Base-by-base conservation (phyloP, 1,140 invertebrate genomes). In the Saccostrea cuccullata region DNA sequence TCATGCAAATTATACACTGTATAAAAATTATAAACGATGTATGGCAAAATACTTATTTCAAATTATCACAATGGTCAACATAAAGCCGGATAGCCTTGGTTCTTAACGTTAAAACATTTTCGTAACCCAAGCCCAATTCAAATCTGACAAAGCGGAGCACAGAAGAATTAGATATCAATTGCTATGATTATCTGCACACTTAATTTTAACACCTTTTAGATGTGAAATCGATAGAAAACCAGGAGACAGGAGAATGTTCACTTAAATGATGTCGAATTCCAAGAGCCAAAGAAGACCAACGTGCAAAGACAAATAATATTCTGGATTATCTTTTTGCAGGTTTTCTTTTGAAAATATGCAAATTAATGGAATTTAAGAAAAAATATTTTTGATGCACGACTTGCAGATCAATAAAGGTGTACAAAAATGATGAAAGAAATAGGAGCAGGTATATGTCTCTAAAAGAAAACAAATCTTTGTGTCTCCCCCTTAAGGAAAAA, bases 151-250 rank as follows among this genome's bases (percentile, higher is more conserved):
- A 30, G 12, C 30, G 23, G 23, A 77, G 70, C 13, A 15, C 26
- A 36, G 70, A 15, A 23, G 26, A 77, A 77, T 26, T 77, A 26
- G 30, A 77, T 77, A 15, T 77, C 26, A 77, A 77, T 77, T 77
- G 70, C 12, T 0, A 15, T 15, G 70, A 77, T 77, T 36, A 30
- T 26, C 36, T 15, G 26, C 23, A 30, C 70, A 77, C 23, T 77
- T 77, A 77, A 30, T 77, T 36, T 77, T 26, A 77, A 26, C 70
- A 77, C 70, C 70, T 77, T 36, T 77, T 30, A 77, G 70, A 23
- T 15, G 26, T 77, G 11, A 11, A 77, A 77, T 77, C 70, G 26
- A 36, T 73, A 73, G 67, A 73, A 73, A 30, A 77, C 70, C 26
- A 30, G 70, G 70, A 77, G 11, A 77, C 70, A 77, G 2, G 9